Evolutionary conservation across 1,140 invertebrate genomes (phyloP).

Genomic region (Aporrectodea caliginosa): DNA sequence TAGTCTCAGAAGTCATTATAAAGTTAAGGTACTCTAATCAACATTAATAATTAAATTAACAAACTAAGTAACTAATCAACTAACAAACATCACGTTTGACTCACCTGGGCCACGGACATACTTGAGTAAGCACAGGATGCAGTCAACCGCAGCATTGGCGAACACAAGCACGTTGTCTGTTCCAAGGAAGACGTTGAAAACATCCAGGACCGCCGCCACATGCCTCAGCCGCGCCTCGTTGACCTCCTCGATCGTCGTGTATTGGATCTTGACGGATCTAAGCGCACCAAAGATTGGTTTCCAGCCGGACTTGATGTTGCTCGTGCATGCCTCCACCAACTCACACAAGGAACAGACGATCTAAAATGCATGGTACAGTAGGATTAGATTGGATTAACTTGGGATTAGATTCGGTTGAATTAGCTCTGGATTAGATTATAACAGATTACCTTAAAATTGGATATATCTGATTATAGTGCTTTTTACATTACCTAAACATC

Average conservation of each 20-base stretch:
- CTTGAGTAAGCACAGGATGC: constrained; percentile 78
- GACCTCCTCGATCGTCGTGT: constrained; percentile 50
- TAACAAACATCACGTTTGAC: constrained; percentile 4
- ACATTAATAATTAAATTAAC: not conserved
- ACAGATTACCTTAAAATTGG: too few relatives aligned
- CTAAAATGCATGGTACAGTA: too few relatives aligned
- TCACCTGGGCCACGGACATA: constrained; percentile 62
- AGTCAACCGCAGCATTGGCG: constrained; percentile 87
- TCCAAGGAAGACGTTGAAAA: constrained; percentile 84
- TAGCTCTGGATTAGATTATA: too few relatives aligned
- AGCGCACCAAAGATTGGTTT: constrained; percentile 84
- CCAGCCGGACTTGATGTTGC: constrained; percentile 90
- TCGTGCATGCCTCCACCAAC: constrained; percentile 86
- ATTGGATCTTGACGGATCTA: constrained; percentile 67
- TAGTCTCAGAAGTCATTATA: too few relatives aligned
- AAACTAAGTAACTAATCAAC: not conserved
- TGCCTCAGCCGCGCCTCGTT: constrained; percentile 57
- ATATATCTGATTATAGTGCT: too few relatives aligned
- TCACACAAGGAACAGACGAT: constrained; percentile 91
- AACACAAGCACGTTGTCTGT: constrained; percentile 89
- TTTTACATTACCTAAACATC: too few relatives aligned
- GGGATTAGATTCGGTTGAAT: too few relatives aligned
- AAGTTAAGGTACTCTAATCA: too few relatives aligned
- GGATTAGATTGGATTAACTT: too few relatives aligned
- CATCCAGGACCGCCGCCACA: constrained; percentile 75